Percentiles rank a stretch among this genome's conserved stretches.
Evolutionary conservation across 1,140 invertebrate genomes (phyloP).

Genomic region (Brachionus manjavacas): DNA sequence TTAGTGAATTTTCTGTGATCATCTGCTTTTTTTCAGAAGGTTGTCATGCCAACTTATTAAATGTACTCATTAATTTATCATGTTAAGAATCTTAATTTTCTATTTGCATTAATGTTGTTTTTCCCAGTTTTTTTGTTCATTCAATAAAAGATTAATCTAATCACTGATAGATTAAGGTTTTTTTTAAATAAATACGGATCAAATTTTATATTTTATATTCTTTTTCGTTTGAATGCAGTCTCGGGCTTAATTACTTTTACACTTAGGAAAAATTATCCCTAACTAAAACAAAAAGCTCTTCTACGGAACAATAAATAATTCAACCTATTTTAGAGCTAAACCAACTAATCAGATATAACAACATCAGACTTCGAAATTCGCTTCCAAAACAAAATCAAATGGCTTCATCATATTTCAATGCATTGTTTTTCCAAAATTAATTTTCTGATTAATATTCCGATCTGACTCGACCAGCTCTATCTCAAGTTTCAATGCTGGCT

Average conservation of each 20-base stretch:
- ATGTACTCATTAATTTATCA: background rate
- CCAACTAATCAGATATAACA: background rate
- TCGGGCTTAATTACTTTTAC: conserved; percentile 20
- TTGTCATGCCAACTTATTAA: background rate
- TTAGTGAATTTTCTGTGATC: background rate
- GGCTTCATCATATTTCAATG: conserved; percentile 16
- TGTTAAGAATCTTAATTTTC: background rate
- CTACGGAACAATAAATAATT: background rate
- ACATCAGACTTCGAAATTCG: background rate
- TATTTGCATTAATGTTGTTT: background rate
- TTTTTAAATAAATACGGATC: background rate
- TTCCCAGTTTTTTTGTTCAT: background rate
- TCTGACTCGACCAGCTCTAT: background rate
- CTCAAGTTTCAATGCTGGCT: background rate
- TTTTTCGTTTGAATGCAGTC: background rate
- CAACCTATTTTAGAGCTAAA: background rate
- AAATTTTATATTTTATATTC: background rate
- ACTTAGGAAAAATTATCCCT: conserved; percentile 9
- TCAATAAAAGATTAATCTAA: conserved; percentile 24
- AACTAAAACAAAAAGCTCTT: background rate
- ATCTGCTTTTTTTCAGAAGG: background rate
- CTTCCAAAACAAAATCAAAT: background rate
- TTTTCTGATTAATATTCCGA: conserved; percentile 1
- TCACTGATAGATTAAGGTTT: background rate
- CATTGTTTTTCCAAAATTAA: background rate